Percentiles rank a stretch among this genome's conserved stretches.
These are phyloP conservation scores for Calameuta filiformis DNA, from an alignment of 2,888 invertebrate species.

Conservation along the genomic window DNA sequence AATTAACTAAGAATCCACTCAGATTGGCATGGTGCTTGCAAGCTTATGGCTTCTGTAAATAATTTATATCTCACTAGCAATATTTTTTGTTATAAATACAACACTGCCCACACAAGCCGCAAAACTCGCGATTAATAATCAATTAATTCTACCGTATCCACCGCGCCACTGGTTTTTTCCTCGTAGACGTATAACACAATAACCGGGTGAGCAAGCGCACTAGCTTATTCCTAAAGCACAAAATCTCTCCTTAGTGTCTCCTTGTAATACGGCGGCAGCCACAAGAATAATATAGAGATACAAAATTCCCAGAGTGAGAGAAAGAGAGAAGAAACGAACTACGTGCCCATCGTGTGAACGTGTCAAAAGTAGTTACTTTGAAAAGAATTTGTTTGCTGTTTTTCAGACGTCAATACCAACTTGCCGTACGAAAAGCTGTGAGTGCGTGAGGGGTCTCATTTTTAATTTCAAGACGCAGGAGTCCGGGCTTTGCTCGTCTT, in stretches of 20 bases:
- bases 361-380: slow-evolving; percentile 32
- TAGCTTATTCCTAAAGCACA: too few relatives aligned
- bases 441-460: slow-evolving; percentile 70
- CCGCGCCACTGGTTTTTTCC: too few relatives aligned
- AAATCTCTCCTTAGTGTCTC: too few relatives aligned
- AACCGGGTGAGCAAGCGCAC: too few relatives aligned
- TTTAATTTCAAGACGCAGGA: slow-evolving; percentile 65
- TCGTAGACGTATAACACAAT: too few relatives aligned
- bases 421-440: slow-evolving; percentile 94
- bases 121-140: too few relatives aligned
- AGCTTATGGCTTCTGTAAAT: slow-evolving; percentile 34
- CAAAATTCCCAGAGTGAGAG: slow-evolving; percentile 15
- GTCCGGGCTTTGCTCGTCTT: slow-evolving; percentile 1
- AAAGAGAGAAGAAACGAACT: slow-evolving; percentile 24
- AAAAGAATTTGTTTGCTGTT: slow-evolving; percentile 61
- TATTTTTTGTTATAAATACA: background rate
- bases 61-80: slow-evolving; percentile 20
- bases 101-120: too few relatives aligned
- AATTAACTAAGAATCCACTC: too few relatives aligned
- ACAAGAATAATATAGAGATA: slow-evolving; percentile 14
- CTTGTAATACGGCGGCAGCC: background rate
- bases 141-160: too few relatives aligned
- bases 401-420: slow-evolving; percentile 89
- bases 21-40: slow-evolving; percentile 14
- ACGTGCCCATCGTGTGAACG: too few relatives aligned